phyloP scores from a whole-genome alignment of 2,113 vertebrate genomes.

The Chlamydotis undulata region DNA sequence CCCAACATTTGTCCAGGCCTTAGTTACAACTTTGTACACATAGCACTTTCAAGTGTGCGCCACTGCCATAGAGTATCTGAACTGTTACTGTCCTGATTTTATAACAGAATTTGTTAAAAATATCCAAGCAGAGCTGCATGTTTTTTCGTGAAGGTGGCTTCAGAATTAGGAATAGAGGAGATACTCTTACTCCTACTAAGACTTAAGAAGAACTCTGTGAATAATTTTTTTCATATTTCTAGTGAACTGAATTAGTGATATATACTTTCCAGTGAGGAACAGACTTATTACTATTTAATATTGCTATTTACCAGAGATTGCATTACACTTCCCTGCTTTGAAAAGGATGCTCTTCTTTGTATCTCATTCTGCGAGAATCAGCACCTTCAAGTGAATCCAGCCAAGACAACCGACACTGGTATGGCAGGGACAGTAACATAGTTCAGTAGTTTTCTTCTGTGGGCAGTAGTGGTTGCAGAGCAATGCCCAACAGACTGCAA shows the following conservation, averaged over 20 bases:
- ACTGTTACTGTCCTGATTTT: background rate
- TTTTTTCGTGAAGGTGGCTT: background rate
- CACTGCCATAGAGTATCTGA: background rate
- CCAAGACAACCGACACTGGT: background rate
- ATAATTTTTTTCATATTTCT: background rate
- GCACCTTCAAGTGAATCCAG: background rate
- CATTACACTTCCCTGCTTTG: background rate
- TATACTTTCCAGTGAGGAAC: background rate
- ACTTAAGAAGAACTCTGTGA: background rate
- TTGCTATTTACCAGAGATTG: background rate
- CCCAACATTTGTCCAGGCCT: background rate
- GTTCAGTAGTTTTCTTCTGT: background rate
- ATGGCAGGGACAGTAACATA: fast-evolving
- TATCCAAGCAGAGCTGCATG: background rate
- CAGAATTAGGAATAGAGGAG: background rate
- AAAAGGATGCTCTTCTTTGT: background rate
- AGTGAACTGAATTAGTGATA: background rate
- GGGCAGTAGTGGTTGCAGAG: background rate
- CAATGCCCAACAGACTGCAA: background rate
- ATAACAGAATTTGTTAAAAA: background rate
- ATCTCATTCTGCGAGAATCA: background rate
- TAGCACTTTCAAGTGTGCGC: background rate
- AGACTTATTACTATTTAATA: background rate
- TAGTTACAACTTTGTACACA: fast-evolving
- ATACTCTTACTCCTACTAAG: background rate